A percentile compares a stretch with the other conserved stretches of the same genome.
Conservation (phyloP, 1,140 invertebrate genomes). For the Mercenaria mercenaria region DNA sequence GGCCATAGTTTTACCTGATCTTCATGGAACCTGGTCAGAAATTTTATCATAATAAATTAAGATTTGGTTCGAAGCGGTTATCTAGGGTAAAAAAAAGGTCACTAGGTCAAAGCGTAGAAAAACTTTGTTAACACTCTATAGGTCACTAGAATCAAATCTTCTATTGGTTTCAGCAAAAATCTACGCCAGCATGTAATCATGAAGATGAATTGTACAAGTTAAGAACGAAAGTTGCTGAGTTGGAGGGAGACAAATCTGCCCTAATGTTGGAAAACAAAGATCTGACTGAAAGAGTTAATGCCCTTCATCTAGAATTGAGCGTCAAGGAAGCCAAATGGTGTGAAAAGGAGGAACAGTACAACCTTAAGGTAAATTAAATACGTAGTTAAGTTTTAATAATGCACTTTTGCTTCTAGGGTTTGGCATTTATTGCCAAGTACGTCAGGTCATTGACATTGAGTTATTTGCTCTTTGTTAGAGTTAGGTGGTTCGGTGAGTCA, state of each 20-base stretch:
- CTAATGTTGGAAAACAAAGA: conserved; percentile 74
- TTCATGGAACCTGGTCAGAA: too few relatives aligned
- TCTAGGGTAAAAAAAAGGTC: too few relatives aligned
- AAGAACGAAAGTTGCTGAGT: conserved; percentile 60
- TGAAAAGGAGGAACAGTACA: conserved; percentile 79
- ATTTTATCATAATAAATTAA: too few relatives aligned
- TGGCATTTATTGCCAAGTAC: too few relatives aligned
- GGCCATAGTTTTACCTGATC: too few relatives aligned
- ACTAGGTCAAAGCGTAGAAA: too few relatives aligned
- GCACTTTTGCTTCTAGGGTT: neutral
- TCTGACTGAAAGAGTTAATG: conserved; percentile 67
- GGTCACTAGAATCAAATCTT: too few relatives aligned
- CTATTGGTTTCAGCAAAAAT: conserved; percentile 16
- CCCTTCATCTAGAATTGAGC: conserved; percentile 76
- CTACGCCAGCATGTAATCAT: conserved; percentile 66
- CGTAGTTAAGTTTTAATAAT: neutral
- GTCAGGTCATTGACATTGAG: too few relatives aligned
- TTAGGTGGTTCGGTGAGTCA: too few relatives aligned
- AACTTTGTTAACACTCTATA: too few relatives aligned
- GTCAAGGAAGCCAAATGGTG: conserved; percentile 81
- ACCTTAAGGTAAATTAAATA: conserved; percentile 75
- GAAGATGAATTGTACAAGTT: conserved; percentile 71
- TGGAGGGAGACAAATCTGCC: conserved; percentile 75
- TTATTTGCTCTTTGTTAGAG: too few relatives aligned
- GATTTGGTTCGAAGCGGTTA: too few relatives aligned